Evolutionary conservation across 64 coral and sea anemone species (phyloP).

Genomic region (Hydrozoanthus tunicans): DNA sequence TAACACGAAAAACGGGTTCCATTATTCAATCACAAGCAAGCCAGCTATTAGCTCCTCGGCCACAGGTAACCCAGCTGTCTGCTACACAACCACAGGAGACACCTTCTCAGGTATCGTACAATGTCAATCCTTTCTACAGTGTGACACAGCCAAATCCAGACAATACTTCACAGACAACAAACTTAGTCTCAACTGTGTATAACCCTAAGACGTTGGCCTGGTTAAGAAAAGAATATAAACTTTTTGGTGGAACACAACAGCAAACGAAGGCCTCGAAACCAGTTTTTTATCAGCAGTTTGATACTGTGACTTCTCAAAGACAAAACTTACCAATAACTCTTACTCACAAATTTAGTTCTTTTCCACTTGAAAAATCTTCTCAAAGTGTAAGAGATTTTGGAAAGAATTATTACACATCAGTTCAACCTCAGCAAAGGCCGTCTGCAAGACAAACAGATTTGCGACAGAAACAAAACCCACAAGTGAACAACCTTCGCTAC

Average conservation of each 20-base stretch:
- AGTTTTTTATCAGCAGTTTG: not conserved
- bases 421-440: not conserved
- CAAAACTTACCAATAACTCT: not conserved
- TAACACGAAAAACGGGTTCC: not conserved
- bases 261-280: not conserved
- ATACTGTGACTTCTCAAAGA: slow-evolving; percentile 20
- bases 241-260: not conserved
- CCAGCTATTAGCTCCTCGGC: not conserved
- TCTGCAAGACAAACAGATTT: not conserved
- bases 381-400: not conserved
- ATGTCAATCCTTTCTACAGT: not conserved
- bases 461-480: slow-evolving; percentile 2
- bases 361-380: not conserved
- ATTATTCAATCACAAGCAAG: not conserved
- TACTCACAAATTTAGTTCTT: not conserved
- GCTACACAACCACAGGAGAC: not conserved
- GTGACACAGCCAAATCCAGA: not conserved
- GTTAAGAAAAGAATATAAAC: slow-evolving; percentile 41
- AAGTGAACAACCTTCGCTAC: not conserved
- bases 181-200: slow-evolving; percentile 36
- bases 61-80: not conserved
- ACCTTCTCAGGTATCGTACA: slow-evolving; percentile 40
- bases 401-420: not conserved
- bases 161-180: not conserved
- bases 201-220: slow-evolving; percentile 47